Percentiles rank a stretch among this genome's conserved stretches.
Evolutionary conservation across 2,888 invertebrate species (phyloP).

Genomic region (Philaethria dido): DNA sequence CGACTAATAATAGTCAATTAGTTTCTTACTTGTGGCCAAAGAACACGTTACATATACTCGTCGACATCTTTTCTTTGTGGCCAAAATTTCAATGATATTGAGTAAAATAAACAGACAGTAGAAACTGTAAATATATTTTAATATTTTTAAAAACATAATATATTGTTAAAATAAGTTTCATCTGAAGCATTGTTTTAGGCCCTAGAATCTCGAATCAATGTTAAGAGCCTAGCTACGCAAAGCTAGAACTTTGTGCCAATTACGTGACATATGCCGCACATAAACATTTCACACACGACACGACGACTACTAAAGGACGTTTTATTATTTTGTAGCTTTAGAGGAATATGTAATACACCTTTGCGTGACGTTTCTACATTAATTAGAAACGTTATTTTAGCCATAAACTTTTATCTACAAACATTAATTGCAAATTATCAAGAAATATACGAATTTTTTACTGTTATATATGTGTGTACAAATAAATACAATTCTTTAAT

Average conservation of each 20-base stretch:
- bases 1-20: constrained; percentile 15
- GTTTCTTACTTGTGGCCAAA: constrained; percentile 5
- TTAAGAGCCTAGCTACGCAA: background rate
- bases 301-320: background rate
- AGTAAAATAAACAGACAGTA: background rate
- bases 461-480: background rate
- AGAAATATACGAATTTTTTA: constrained; percentile 14
- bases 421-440: constrained; percentile 25
- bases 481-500: background rate
- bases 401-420: constrained; percentile 23
- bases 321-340: constrained; percentile 9
- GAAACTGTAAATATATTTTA: no score
- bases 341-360: constrained; percentile 16
- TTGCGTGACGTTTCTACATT: constrained; percentile 20
- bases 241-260: background rate
- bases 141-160: no score
- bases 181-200: no score
- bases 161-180: no score
- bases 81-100: background rate
- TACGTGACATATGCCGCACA: background rate
- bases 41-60: background rate
- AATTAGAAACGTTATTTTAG: constrained; percentile 22
- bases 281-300: constrained; percentile 5
- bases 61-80: background rate
- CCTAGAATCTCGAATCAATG: background rate